These are phyloP conservation scores for Aphaenogaster ashmeadi DNA, from an alignment of 1,140 invertebrate species.

Conservation along the genomic window DNA sequence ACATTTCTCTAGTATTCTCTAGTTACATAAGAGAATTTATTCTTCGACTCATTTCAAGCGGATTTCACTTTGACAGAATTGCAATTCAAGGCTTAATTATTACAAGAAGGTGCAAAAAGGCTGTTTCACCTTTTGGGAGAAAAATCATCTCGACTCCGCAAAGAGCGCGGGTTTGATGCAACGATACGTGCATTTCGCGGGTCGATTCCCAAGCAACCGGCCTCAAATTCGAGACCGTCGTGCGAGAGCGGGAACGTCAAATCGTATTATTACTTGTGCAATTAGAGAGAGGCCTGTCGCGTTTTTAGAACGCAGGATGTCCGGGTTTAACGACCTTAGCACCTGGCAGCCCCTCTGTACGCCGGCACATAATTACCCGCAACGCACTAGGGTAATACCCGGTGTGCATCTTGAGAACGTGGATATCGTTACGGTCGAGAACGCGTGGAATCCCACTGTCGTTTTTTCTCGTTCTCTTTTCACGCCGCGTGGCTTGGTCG, in stretches of 20 bases:
- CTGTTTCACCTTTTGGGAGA: background rate
- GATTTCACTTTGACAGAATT: background rate
- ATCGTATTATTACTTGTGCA: slow-evolving; percentile 69
- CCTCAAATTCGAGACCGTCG: slow-evolving; percentile 23
- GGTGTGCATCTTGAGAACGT: slow-evolving; percentile 70
- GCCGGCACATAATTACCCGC: slow-evolving; percentile 74
- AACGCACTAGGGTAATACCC: slow-evolving; percentile 65
- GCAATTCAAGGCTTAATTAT: background rate
- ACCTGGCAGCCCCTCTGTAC: slow-evolving; percentile 76
- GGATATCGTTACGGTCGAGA: slow-evolving; percentile 72
- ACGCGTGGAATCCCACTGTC: slow-evolving; percentile 73
- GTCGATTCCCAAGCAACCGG: slow-evolving; percentile 34
- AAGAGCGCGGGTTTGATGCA: background rate
- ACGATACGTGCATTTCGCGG: background rate
- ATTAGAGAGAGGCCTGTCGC: slow-evolving; percentile 68
- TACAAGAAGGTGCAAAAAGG: background rate
- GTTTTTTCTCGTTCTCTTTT: slow-evolving; percentile 70
- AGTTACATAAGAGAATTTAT: background rate
- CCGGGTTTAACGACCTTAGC: slow-evolving; percentile 78
- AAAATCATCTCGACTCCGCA: background rate
- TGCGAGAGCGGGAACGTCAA: slow-evolving; percentile 48
- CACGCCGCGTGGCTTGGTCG: slow-evolving; percentile 54
- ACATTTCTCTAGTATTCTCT: too few species aligned
- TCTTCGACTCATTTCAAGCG: background rate
- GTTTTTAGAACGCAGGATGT: slow-evolving; percentile 74